These are phyloP conservation scores for Silvanus unidentatus DNA, from an alignment of 2,888 invertebrate species.

Conservation along the genomic window DNA sequence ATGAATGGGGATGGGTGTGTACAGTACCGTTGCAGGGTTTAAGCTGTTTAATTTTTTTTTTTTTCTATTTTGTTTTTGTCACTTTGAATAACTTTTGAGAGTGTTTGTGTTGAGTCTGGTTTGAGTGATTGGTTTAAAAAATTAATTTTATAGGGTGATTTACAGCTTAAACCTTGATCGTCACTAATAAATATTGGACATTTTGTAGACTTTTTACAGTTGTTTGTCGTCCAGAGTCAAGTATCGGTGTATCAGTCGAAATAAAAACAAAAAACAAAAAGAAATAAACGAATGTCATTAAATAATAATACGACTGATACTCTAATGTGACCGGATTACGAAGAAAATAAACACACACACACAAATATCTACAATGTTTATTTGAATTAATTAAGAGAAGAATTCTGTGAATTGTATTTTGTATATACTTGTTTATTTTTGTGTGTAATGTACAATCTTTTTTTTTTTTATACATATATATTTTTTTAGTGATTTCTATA, in stretches of 20 bases:
- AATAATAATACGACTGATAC: slow-evolving; percentile 25
- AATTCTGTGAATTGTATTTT: no score
- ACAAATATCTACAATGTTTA: slow-evolving; percentile 3
- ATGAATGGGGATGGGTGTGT: slow-evolving; percentile 28
- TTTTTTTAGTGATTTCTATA: no score
- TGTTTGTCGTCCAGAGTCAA: slow-evolving; percentile 20
- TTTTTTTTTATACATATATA: no score
- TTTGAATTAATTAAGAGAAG: no score
- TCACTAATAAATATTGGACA: slow-evolving; percentile 47
- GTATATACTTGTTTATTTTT: no score
- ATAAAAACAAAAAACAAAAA: background rate
- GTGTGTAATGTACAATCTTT: no score
- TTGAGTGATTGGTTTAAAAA: slow-evolving; percentile 9
- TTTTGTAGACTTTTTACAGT: slow-evolving; percentile 31
- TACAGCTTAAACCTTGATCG: slow-evolving; percentile 45
- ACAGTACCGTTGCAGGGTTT: slow-evolving; percentile 45
- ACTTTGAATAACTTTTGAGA: no score
- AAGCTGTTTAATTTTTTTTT: slow-evolving; percentile 32
- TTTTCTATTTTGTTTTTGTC: no score
- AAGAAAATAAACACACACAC: slow-evolving; percentile 16
- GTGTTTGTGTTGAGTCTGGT: no score
- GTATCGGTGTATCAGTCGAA: slow-evolving; percentile 28
- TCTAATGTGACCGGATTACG: slow-evolving; percentile 14
- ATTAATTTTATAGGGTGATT: background rate
- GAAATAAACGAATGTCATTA: slow-evolving; percentile 5